Base-by-base conservation (phyloP, 2,888 invertebrate genomes). In the Mongoloraphidia duomilia region DNA sequence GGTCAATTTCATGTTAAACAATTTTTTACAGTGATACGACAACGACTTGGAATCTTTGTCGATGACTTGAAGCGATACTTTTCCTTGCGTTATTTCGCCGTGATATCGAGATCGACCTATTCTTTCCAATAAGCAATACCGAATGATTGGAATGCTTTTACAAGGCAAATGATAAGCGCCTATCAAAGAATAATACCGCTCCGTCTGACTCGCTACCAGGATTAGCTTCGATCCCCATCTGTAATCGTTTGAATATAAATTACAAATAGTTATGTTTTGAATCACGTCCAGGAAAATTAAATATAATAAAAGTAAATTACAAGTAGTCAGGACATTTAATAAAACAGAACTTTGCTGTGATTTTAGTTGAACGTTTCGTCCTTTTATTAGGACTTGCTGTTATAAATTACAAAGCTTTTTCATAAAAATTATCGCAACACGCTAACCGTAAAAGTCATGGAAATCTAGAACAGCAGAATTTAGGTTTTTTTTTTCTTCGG, bases 91-190 rank as follows among this genome's bases (percentile, higher is more conserved):
- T 6, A 79, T 68, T 66, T 84, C 82, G 0, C 89, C 86, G 55
- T 75, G 74, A 54, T 72, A 72, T 37, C 87, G 72, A 1, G 82
- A 67, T 52, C 86, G 74, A 2, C 83, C 89, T 36, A 89, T 79
- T 57, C 80, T 67, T 65, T 89, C 90, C 50, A 87, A 65, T 36
- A 87, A 67, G 57, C 82, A 79, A 60, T 82, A 89, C 51, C 79
- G 78, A n/a, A 72, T 62, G 6, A 70, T 57, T 4, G 68, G 68
- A 10, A 83, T 56, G 36, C 75, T 73, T 1, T 71, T 60, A n/a
- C 61, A 61, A 17, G 70, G 68, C 54, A 67, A 67, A 2, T 73
- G 64, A 50, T 73, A 63, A 2, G 68, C 65, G 9, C 76, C 75
- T 43, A 78, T 67, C 37, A 89, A 60, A 0, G 79, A 72, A 49